Percentiles rank a stretch among this genome's conserved stretches.
Conservation (phyloP, 2,888 invertebrate genomes). For the Zootermopsis nevadensis region DNA sequence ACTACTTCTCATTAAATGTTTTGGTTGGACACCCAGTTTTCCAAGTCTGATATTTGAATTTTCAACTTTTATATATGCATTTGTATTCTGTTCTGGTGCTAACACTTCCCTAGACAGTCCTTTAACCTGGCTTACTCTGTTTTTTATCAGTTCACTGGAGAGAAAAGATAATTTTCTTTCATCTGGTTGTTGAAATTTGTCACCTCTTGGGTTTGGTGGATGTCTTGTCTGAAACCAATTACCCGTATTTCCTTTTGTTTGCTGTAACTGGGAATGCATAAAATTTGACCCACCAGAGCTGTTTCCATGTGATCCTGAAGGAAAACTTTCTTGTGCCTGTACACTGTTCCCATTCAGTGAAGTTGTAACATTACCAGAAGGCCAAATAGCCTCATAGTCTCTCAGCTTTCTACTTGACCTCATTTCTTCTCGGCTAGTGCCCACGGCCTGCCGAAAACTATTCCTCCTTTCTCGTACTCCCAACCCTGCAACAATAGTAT, state of each 20-base stretch:
- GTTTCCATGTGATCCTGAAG: background rate
- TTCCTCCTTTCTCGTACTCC: conserved; percentile 59
- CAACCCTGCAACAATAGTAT: conserved; percentile 55
- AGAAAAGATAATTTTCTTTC: background rate
- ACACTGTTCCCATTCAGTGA: background rate
- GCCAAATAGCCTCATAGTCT: conserved; percentile 58
- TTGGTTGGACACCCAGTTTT: conserved; percentile 21
- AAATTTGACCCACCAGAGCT: background rate
- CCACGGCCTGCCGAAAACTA: conserved; percentile 59
- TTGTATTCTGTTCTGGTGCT: background rate
- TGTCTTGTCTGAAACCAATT: background rate
- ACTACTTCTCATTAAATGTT: background rate
- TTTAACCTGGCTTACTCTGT: background rate
- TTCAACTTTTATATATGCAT: background rate
- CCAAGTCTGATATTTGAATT: background rate
- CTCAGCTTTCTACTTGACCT: conserved; percentile 32
- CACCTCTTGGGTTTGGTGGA: background rate
- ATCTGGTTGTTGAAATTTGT: background rate
- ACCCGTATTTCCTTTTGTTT: background rate
- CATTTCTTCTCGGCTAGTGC: conserved; percentile 55
- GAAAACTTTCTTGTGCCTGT: background rate
- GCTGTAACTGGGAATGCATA: background rate
- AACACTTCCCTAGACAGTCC: background rate
- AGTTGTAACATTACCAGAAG: conserved; percentile 33
- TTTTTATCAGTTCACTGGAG: background rate